phyloP scores from a whole-genome alignment of 2,888 invertebrate species.

The Drosophila buzzatii region DNA sequence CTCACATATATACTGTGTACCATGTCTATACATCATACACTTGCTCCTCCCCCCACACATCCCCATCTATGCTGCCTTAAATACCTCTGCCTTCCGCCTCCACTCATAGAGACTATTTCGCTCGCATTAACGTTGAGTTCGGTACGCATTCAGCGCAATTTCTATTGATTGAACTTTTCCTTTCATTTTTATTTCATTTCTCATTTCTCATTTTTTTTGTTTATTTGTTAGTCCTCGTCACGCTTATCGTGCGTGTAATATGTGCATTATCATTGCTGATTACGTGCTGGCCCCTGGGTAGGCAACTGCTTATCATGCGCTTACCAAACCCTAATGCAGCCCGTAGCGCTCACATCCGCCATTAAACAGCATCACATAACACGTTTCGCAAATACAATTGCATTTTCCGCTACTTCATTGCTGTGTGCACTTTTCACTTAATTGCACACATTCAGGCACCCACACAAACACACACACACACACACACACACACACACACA shows the following conservation, averaged over 20 bases:
- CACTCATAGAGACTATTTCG: not conserved
- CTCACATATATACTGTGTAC: no score
- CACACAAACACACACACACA: conserved; percentile 25
- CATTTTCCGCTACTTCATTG: conserved; percentile 64
- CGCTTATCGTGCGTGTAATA: conserved; percentile 49
- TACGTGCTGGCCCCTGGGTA: conserved; percentile 27
- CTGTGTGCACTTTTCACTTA: conserved; percentile 78
- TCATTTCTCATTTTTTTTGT: no score
- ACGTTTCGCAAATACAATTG: conserved; percentile 67
- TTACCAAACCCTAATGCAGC: conserved; percentile 10
- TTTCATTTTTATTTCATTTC: no score
- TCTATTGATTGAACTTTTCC: conserved; percentile 8
- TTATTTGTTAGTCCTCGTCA: conserved; percentile 27
- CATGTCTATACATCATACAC: no score
- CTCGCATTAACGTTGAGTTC: not conserved
- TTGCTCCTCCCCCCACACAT: no score
- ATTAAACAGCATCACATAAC: conserved; percentile 11
- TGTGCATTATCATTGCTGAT: conserved; percentile 57
- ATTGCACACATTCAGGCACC: conserved; percentile 65
- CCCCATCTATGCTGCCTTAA: no score
- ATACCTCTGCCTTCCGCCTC: not conserved
- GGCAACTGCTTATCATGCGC: conserved; percentile 30
- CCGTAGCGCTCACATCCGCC: not conserved
- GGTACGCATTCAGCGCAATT: conserved; percentile 10
- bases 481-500: conserved; percentile 23